Conservation (phyloP, 2,113 vertebrate species). For the Clarias gariepinus region DNA sequence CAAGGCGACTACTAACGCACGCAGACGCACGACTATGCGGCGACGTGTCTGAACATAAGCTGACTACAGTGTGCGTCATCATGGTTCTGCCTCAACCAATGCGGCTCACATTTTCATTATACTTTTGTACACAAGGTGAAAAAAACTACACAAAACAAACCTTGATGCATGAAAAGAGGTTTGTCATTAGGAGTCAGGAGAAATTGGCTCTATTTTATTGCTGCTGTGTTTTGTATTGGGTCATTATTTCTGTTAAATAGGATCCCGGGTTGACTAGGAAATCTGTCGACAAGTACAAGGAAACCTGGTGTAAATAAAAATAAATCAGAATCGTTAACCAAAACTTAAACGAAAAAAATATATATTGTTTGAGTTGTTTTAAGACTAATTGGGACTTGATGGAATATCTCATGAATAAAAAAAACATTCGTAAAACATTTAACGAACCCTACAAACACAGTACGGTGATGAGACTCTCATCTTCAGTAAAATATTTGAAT, state of each 20-base stretch:
- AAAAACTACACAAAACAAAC: neutral
- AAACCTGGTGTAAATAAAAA: neutral
- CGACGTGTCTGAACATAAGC: conserved; percentile 7
- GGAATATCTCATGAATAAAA: too few species aligned
- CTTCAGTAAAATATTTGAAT: too few species aligned
- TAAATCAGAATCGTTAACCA: neutral
- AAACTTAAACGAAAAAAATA: neutral
- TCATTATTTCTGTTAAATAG: neutral
- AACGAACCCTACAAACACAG: too few species aligned
- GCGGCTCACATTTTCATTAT: neutral
- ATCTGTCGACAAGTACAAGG: neutral
- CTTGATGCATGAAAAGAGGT: neutral
- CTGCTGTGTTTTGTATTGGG: neutral
- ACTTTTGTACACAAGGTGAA: neutral
- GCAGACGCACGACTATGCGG: neutral
- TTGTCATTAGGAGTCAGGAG: neutral
- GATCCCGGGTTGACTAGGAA: neutral
- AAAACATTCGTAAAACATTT: too few species aligned
- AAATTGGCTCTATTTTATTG: too few species aligned
- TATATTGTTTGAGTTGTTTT: neutral
- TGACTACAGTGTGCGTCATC: neutral
- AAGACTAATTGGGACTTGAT: too few species aligned
- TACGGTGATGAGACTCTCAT: too few species aligned
- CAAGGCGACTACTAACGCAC: neutral
- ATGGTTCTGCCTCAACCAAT: neutral